Evolutionary conservation across 2,797 vertebrate genomes (phyloP), one percentile per base, ranked within the genome.

Genomic region (Geotrypetes seraphini): DNA sequence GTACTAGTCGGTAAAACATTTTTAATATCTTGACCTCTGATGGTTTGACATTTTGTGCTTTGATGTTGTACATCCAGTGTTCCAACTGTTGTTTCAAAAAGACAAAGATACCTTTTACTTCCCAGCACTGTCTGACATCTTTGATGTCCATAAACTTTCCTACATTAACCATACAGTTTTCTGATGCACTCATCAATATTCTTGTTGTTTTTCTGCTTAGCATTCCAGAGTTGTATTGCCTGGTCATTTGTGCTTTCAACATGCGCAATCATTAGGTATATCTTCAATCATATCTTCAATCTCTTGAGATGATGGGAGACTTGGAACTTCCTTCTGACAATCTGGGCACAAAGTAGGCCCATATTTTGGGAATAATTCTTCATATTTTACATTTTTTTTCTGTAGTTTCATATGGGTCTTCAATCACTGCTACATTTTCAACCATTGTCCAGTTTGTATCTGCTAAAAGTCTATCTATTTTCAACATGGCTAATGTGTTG

Each of bases 381-480:
- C 45, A 33, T 53, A 31, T 6, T 1, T 45, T 16, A 47, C 19
- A n/a, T n/a, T n/a, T n/a, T n/a, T 19, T 19, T 5, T 19, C 5
- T 5, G 8, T n/a, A n/a, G n/a, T 60, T 6, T 24, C 31, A 25
- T 63, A 64, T 12, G 66, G 66, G 10, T 64, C 63, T 40, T 53
- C 37, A 43, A 69, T 38, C 17, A 15, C 4, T 35, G 61, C 50
- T 31, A 39, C 44, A 34, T 52, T 49, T 13, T 69, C 60, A 31
- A 59, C 54, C 32, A 55, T 33, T 33, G 22, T 57, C 66, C 66
- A 69, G 15, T 66, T 53, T 28, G 63, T 55, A 36, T 57, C 52
- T 18, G 60, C 66, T 31, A 69, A 60, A 38, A 63, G 47, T 55
- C 31, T 66, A 23, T 69, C 60, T 45, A 66, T 59, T 49, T 60